A percentile compares a stretch with the other conserved stretches of the same genome.
Evolutionary conservation across 2,113 vertebrate species (phyloP).

Genomic region (Pongo abelii): DNA sequence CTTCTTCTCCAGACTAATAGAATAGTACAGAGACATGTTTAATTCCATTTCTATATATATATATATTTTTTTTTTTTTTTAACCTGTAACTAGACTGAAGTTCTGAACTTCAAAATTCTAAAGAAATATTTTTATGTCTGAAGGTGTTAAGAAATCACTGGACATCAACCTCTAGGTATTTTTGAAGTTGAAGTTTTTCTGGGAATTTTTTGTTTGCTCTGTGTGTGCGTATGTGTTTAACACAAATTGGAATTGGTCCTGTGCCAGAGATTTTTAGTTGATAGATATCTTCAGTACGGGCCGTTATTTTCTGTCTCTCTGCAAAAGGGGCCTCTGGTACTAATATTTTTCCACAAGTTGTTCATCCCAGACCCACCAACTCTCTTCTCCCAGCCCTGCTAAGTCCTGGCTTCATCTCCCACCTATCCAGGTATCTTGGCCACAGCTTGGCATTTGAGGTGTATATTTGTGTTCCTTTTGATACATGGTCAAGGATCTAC

Average conservation of each 20-base stretch:
- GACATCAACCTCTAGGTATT: neutral
- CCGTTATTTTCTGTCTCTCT: neutral
- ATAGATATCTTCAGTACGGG: neutral
- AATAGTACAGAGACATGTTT: neutral
- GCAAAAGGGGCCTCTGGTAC: neutral
- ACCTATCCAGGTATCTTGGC: neutral
- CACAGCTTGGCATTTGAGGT: neutral
- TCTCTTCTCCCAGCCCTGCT: neutral
- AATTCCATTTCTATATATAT: neutral
- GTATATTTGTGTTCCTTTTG: neutral
- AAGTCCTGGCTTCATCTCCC: neutral
- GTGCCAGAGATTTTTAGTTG: neutral
- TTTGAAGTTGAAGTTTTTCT: neutral
- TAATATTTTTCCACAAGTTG: neutral
- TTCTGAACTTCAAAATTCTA: neutral
- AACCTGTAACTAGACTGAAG: no score
- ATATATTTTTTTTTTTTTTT: no score
- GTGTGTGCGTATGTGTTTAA: neutral
- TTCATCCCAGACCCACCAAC: neutral
- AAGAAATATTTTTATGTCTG: neutral
- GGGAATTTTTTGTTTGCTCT: neutral
- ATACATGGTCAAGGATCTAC: neutral
- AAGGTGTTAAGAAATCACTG: neutral
- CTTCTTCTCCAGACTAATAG: neutral
- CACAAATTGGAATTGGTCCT: neutral